A percentile compares a stretch with the other conserved stretches of the same genome.
phyloP scores from a whole-genome alignment of 2,113 vertebrate genomes.

The Dascyllus trimaculatus region DNA sequence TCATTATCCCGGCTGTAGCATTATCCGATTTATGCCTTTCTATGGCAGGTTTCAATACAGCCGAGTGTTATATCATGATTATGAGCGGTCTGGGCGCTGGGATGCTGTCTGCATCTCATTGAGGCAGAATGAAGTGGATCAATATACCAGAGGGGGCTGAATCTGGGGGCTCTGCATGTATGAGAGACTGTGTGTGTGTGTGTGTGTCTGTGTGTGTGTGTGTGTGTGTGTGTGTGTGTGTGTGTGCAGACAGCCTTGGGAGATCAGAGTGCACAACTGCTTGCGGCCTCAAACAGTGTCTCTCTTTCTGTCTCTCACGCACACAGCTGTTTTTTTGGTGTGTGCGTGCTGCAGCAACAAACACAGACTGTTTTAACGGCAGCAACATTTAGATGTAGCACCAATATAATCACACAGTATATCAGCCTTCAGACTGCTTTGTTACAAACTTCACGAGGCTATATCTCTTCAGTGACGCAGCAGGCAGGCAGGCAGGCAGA shows the following conservation, averaged over 20 bases:
- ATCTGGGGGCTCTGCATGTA: conserved; percentile 67
- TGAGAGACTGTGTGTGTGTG: conserved; percentile 27
- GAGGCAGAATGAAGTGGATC: conserved; percentile 81
- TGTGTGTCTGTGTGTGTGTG: neutral
- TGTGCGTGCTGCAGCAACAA: neutral
- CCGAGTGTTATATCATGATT: conserved; percentile 81
- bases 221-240: conserved; percentile 52
- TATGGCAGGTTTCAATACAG: conserved; percentile 71
- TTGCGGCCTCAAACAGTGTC: conserved; percentile 45
- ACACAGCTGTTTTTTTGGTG: conserved; percentile 9
- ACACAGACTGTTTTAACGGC: conserved; percentile 20
- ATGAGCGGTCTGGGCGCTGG: conserved; percentile 69
- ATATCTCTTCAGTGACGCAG: conserved; percentile 69
- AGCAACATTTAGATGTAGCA: conserved; percentile 37
- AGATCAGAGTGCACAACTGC: conserved; percentile 61
- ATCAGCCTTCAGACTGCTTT: conserved; percentile 45
- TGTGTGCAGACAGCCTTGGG: conserved; percentile 62
- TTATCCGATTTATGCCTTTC: conserved; percentile 80
- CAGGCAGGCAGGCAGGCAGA: conserved; percentile 55
- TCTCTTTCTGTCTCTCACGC: conserved; percentile 36
- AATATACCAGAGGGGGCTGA: conserved; percentile 79
- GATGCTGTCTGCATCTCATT: conserved; percentile 84
- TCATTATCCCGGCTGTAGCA: conserved; percentile 73
- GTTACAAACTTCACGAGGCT: conserved; percentile 68
- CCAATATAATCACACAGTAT: conserved; percentile 56